Conservation (phyloP, 2,888 invertebrate genomes). For the Sicus ferrugineus region DNA sequence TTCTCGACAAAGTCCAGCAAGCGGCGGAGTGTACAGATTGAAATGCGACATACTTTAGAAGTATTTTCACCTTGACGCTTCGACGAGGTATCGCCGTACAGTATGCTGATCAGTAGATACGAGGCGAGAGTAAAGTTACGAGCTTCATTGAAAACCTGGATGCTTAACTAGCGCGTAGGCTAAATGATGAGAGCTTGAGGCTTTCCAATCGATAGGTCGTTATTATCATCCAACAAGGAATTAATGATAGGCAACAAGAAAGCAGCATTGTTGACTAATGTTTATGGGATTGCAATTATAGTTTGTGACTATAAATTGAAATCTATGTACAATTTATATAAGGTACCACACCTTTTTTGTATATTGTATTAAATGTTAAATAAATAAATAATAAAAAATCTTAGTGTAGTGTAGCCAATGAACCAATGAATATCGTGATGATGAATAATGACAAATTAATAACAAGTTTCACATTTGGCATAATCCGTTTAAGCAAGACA, state of each 20-base stretch:
- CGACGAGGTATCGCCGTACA: slow-evolving; percentile 88
- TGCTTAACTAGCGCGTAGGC: slow-evolving; percentile 90
- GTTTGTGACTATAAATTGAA: too few species aligned
- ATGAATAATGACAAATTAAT: too few species aligned
- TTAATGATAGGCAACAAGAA: slow-evolving; percentile 91
- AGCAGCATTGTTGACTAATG: too few species aligned
- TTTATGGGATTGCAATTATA: too few species aligned
- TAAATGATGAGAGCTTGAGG: slow-evolving; percentile 87
- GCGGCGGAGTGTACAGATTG: slow-evolving; percentile 98
- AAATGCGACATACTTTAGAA: slow-evolving; percentile 85
- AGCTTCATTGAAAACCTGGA: slow-evolving; percentile 87
- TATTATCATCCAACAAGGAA: slow-evolving; percentile 69
- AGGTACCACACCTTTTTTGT: too few species aligned
- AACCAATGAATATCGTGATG: too few species aligned
- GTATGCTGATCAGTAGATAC: slow-evolving; percentile 75
- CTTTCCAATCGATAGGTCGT: slow-evolving; percentile 68
- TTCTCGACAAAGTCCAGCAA: slow-evolving; percentile 95
- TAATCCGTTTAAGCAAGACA: too few species aligned
- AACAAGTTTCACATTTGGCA: too few species aligned
- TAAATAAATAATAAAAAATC: too few species aligned
- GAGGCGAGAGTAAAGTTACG: slow-evolving; percentile 82
- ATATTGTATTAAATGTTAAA: too few species aligned
- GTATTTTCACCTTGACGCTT: slow-evolving; percentile 74
- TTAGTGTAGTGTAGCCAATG: too few species aligned
- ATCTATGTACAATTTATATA: too few species aligned